Conservation (phyloP, 2,888 invertebrate genomes). For the Pinctada fucata region DNA sequence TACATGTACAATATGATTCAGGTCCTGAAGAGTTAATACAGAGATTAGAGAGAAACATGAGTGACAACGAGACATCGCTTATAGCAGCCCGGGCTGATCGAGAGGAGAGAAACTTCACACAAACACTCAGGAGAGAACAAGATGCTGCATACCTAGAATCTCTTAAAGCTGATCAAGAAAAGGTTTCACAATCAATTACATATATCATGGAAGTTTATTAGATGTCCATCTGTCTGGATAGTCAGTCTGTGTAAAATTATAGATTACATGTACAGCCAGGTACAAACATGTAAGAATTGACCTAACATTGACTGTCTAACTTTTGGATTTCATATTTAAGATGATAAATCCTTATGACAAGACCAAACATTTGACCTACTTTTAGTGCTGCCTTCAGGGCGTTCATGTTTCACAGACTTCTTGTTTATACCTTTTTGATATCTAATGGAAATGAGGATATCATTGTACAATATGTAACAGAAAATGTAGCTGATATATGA, state of each 20-base stretch:
- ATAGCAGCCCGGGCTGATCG: constrained; percentile 90
- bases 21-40: constrained; percentile 84
- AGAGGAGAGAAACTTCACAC: constrained; percentile 81
- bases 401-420: too few species aligned
- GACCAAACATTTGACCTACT: too few species aligned
- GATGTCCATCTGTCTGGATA: neutral
- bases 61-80: constrained; percentile 91
- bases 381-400: too few species aligned
- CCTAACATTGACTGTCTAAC: too few species aligned
- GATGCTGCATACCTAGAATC: constrained; percentile 96
- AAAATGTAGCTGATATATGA: too few species aligned
- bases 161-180: constrained; percentile 94
- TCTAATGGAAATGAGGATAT: too few species aligned
- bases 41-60: constrained; percentile 86
- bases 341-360: too few species aligned
- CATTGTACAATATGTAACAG: too few species aligned
- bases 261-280: too few species aligned
- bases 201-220: neutral
- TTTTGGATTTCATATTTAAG: too few species aligned
- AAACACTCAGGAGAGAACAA: constrained; percentile 91
- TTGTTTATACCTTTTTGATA: too few species aligned
- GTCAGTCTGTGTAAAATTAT: neutral
- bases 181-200: constrained; percentile 80
- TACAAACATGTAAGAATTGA: too few species aligned
- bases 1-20: constrained; percentile 42